These are phyloP conservation scores for Galleria mellonella DNA, from an alignment of 1,140 invertebrate species.

Conservation along the genomic window DNA sequence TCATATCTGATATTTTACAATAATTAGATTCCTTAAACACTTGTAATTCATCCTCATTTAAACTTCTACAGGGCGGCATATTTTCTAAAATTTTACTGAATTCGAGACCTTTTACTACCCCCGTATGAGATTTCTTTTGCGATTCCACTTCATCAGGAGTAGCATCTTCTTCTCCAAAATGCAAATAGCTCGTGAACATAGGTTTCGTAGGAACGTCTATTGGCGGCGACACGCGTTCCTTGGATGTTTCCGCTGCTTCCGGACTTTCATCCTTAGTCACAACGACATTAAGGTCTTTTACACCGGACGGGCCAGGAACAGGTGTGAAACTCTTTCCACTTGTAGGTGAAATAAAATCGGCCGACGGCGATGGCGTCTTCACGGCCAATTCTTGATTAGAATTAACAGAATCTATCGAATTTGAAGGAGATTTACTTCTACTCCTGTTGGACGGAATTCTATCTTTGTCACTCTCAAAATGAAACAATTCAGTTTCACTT, in stretches of 20 bases:
- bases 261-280: constrained; percentile 29
- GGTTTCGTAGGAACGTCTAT: constrained; percentile 57
- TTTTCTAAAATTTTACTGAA: constrained; percentile 12
- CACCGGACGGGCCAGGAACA: constrained; percentile 4
- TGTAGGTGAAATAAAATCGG: constrained; percentile 37
- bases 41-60: constrained; percentile 26
- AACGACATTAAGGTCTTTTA: constrained; percentile 20
- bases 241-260: constrained; percentile 19
- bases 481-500: constrained; percentile 68
- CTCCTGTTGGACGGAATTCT: constrained; percentile 43
- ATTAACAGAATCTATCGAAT: constrained; percentile 39
- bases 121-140: constrained; percentile 55
- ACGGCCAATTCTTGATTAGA: constrained; percentile 38
- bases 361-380: constrained; percentile 42
- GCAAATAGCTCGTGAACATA: constrained; percentile 66
- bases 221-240: constrained; percentile 42
- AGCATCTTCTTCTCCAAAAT: constrained; percentile 45
- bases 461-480: constrained; percentile 68
- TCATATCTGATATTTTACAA: constrained; percentile 90
- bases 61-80: constrained; percentile 5
- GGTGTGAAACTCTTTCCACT: constrained; percentile 38
- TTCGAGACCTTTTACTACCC: constrained; percentile 28
- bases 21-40: constrained; percentile 42
- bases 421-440: constrained; percentile 58
- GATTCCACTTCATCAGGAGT: constrained; percentile 77